Evolutionary conservation across 2,797 vertebrate genomes (phyloP), one percentile per base, ranked within the genome.

Genomic region (Hafferia zeledoni): DNA sequence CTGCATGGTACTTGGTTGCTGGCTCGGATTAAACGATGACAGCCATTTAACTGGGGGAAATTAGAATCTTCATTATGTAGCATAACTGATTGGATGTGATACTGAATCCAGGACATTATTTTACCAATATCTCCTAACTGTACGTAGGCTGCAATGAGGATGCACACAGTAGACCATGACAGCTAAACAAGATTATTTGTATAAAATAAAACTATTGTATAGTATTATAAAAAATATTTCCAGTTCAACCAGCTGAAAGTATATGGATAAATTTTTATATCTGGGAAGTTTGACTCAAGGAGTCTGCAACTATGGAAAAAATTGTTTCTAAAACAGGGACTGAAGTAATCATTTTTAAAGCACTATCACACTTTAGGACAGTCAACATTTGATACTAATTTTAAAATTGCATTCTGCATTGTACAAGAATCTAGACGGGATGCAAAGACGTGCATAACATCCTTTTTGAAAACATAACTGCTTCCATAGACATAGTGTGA

Each of bases 401-500:
- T 72, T 83, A 90, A 91, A 77, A 82, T 70, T 49, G 49, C 52
- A 43, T 47, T 63, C 64, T 59, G 28, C 11, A 28, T 76, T 70
- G 68, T 67, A 55, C 63, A 94, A 80, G 49, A 71, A 92, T 95
- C 56, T 84, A 70, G 52, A 96, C 56, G 27, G 74, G 31, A 95
- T 37, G 74, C 77, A 93, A 89, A 95, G 70, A 93, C 4, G 1
- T 84, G 0, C 52, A 82, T 67, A 77, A 46, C 43, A 89, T 39
- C 68, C 87, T 89, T 93, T 92, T 37, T 68, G 79, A 93, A 96
- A 84, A 84, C 37, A 6, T 77, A 90, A 95, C 60, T 93, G 64
- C 90, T 94, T 93, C 75, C 83, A 82, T 56, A 89, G 67, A 90
- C 80, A 93, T 82, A 63, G 90, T 93, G 93, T 90, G 81, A 96